Evolutionary conservation across 2,797 vertebrate genomes (phyloP).

Genomic region (Schizothorax lantsangensis): DNA sequence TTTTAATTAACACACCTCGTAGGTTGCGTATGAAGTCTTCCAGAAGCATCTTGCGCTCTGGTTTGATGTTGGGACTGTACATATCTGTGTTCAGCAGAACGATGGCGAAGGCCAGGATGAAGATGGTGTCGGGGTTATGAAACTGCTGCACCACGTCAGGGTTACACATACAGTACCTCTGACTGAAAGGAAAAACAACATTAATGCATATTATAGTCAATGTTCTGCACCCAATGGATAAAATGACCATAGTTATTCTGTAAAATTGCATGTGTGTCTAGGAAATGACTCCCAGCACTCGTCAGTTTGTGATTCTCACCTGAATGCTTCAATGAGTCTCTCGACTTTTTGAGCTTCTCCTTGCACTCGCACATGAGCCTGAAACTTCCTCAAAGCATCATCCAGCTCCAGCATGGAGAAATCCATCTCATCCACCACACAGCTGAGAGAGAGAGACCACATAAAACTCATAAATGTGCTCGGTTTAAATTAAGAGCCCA

Average conservation of each 20-base stretch:
- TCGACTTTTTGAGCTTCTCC: slow-evolving; percentile 99
- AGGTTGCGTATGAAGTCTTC: slow-evolving; percentile 99
- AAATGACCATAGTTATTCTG: not conserved
- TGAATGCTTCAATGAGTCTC: slow-evolving; percentile 97
- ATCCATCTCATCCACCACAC: slow-evolving; percentile 99
- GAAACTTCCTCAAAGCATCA: slow-evolving; percentile 97
- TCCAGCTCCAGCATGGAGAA: slow-evolving; percentile 98
- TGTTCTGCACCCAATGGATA: not conserved
- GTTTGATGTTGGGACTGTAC: slow-evolving; percentile 99
- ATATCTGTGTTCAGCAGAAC: slow-evolving; percentile 99
- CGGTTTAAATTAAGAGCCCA: not conserved
- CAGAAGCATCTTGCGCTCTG: slow-evolving; percentile 98
- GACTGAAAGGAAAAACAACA: slow-evolving; percentile 76
- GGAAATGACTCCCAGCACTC: not conserved
- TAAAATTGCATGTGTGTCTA: slow-evolving; percentile 16
- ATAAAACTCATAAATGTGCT: not conserved
- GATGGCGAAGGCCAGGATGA: slow-evolving; percentile 98
- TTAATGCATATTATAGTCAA: not conserved
- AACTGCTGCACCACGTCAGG: slow-evolving; percentile 99
- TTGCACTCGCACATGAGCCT: slow-evolving; percentile 97
- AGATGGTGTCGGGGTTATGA: slow-evolving; percentile 99
- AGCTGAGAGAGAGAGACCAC: slow-evolving; percentile 74
- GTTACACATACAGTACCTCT: slow-evolving; percentile 99
- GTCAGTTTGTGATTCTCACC: slow-evolving; percentile 74
- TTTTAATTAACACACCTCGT: slow-evolving; percentile 82